Conservation (phyloP, 2,113 vertebrate genomes). For the Hucho hucho region DNA sequence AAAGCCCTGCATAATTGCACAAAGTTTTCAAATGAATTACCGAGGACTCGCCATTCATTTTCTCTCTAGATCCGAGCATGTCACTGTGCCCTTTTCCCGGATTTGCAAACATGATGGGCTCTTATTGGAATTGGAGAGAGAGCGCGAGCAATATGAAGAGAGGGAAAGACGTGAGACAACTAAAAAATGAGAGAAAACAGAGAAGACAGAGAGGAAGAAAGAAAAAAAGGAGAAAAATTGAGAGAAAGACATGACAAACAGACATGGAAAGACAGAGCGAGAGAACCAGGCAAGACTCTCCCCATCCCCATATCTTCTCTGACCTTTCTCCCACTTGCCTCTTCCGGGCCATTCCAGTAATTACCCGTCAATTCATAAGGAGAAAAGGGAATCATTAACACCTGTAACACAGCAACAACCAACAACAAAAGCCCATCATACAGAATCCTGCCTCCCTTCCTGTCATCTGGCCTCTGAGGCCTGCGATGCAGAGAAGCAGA, state of each 20-base stretch:
- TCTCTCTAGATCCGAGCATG: conserved; percentile 7
- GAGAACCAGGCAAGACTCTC: neutral
- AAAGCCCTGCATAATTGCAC: too few relatives aligned
- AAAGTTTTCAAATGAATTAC: too few relatives aligned
- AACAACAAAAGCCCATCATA: neutral
- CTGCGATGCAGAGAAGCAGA: too few relatives aligned
- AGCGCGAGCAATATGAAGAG: neutral
- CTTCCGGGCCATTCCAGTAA: neutral
- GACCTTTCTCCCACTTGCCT: neutral
- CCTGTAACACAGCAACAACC: too few relatives aligned
- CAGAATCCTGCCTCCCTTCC: neutral
- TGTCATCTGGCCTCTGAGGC: neutral
- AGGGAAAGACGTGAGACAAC: neutral
- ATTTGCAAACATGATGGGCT: conserved; percentile 7
- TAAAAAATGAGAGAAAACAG: neutral
- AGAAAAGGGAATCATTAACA: neutral
- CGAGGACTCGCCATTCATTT: too few relatives aligned
- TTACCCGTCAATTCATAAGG: neutral
- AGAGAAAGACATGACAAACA: conserved; percentile 1
- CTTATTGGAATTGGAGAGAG: neutral
- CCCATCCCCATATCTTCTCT: neutral
- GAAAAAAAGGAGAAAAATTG: neutral
- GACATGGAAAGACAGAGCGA: neutral
- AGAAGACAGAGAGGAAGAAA: neutral
- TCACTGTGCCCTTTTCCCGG: conserved; percentile 33